These are phyloP conservation scores for Acyrthosiphon pisum DNA, from an alignment of 1,140 invertebrate genomes.

Conservation along the genomic window DNA sequence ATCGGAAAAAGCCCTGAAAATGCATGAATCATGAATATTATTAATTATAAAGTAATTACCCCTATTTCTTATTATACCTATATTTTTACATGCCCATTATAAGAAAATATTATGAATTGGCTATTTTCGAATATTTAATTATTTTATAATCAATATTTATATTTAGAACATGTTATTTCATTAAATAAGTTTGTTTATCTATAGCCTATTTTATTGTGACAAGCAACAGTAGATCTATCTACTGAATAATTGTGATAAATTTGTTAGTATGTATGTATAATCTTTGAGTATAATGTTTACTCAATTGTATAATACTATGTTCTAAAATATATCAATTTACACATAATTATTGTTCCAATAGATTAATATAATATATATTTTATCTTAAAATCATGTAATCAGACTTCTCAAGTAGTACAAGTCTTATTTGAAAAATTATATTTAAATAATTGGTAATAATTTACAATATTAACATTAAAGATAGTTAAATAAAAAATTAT, in stretches of 20 bases:
- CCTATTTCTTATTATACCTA: neutral
- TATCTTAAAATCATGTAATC: neutral
- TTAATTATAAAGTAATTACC: neutral
- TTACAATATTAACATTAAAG: neutral
- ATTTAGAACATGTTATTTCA: no score
- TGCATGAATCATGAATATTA: neutral
- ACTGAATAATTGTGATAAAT: no score
- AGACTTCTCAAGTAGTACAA: conserved; percentile 5
- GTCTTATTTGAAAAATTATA: neutral
- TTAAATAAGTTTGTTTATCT: no score
- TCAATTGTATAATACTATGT: no score
- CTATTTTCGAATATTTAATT: no score
- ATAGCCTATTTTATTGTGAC: no score
- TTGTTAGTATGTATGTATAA: no score
- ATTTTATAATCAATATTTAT: no score
- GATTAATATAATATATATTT: neutral
- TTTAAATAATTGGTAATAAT: neutral
- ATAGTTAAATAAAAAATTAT: neutral
- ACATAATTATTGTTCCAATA: neutral
- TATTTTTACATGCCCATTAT: neutral
- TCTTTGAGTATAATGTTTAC: no score
- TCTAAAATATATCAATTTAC: neutral
- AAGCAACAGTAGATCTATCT: no score
- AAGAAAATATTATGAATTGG: no score
- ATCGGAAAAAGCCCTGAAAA: no score